Percentiles rank a stretch among this genome's conserved stretches.
Conservation (phyloP, 1,140 invertebrate species). For the fruit fly (Drosophila melanogaster) region DNA sequence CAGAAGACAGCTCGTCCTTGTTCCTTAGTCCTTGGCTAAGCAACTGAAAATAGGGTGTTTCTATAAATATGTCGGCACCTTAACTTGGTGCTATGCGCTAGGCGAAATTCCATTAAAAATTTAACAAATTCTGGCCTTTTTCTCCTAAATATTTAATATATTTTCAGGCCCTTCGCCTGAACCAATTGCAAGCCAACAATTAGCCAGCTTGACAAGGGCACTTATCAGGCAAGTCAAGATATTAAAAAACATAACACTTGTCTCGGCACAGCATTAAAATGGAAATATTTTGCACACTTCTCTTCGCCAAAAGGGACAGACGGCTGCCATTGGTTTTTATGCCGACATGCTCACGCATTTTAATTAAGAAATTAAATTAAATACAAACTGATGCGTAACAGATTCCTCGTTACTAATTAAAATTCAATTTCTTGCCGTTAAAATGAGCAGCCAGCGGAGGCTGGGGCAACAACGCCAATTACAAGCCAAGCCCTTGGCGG, state of each 20-base stretch:
- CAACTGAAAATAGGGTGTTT: slow-evolving; percentile 21
- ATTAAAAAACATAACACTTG: slow-evolving; percentile 49
- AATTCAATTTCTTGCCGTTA: slow-evolving; percentile 83
- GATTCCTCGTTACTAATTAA: slow-evolving; percentile 83
- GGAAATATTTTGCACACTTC: slow-evolving; percentile 36
- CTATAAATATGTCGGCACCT: slow-evolving; percentile 29
- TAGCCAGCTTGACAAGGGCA: slow-evolving; percentile 7
- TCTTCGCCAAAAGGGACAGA: not conserved
- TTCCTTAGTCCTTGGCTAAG: slow-evolving; percentile 19
- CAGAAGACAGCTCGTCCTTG: not conserved
- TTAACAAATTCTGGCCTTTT: not conserved
- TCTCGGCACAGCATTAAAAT: slow-evolving; percentile 44
- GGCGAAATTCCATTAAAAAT: slow-evolving; percentile 9
- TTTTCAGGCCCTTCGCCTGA: not conserved
- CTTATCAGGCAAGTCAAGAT: slow-evolving; percentile 20
- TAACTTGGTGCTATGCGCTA: not conserved
- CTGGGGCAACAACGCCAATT: slow-evolving; percentile 68
- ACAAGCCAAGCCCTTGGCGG: slow-evolving; percentile 65
- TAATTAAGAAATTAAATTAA: slow-evolving; percentile 84
- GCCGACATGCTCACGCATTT: slow-evolving; percentile 77
- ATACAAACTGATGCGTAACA: slow-evolving; percentile 83
- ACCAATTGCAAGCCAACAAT: slow-evolving; percentile 23
- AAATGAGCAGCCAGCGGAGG: slow-evolving; percentile 58
- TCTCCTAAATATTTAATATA: slow-evolving; percentile 11
- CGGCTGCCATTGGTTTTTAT: slow-evolving; percentile 66